Percentiles rank a stretch among this genome's conserved stretches.
phyloP scores from a whole-genome alignment of 1,140 invertebrate genomes.

The Leptonema lineaticorne region DNA sequence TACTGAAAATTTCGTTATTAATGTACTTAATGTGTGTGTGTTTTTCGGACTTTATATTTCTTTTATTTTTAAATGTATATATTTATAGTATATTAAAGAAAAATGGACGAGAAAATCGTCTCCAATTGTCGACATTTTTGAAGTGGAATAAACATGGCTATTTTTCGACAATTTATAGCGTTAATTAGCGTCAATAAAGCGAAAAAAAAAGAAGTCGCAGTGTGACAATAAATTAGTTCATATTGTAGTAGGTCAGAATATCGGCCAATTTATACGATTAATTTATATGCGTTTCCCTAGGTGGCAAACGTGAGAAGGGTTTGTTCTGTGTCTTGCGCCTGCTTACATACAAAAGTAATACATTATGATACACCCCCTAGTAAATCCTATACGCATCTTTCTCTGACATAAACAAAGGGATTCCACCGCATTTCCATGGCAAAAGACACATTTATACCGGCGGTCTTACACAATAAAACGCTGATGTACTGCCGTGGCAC shows the following conservation, averaged over 20 bases:
- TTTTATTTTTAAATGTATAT: no score
- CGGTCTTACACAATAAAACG: slow-evolving; percentile 16
- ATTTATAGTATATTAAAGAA: no score
- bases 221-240: no score
- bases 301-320: slow-evolving; percentile 18
- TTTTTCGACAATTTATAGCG: no score
- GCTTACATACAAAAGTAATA: slow-evolving; percentile 29
- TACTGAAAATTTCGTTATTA: no score
- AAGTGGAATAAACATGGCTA: no score
- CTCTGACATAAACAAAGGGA: slow-evolving; percentile 18
- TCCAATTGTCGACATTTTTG: no score
- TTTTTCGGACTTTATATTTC: no score
- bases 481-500: not conserved
- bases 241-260: not conserved
- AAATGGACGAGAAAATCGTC: no score
- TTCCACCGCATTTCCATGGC: slow-evolving; percentile 14
- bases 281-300: slow-evolving; percentile 21
- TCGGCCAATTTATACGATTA: slow-evolving; percentile 14
- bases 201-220: no score
- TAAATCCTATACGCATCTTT: slow-evolving; percentile 24
- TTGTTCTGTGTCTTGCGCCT: slow-evolving; percentile 9
- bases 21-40: no score
- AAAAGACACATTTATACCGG: slow-evolving; percentile 15
- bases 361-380: slow-evolving; percentile 25
- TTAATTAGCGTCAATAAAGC: no score